These are phyloP conservation scores for Glyphotaelius pellucidus DNA, from an alignment of 2,888 invertebrate species.

Conservation along the genomic window DNA sequence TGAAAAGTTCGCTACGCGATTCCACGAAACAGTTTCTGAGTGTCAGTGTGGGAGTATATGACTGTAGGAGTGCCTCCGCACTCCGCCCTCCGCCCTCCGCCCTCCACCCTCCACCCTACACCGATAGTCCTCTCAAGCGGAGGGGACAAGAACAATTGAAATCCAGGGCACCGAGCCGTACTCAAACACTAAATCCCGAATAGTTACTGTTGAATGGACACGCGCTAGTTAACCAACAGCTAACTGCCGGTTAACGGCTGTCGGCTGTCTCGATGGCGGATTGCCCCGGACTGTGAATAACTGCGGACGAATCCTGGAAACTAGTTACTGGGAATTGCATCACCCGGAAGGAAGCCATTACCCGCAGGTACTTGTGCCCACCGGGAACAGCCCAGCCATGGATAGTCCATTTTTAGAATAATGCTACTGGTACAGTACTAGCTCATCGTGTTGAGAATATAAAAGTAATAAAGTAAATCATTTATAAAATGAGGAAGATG, in stretches of 20 bases:
- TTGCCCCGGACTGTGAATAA: neutral
- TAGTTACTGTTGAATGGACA: conserved; percentile 19
- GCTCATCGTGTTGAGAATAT: neutral
- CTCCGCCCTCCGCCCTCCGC: neutral
- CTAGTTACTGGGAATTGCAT: neutral
- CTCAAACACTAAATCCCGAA: conserved; percentile 19
- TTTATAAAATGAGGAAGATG: too few species aligned
- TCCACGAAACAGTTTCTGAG: neutral
- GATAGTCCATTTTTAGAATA: neutral
- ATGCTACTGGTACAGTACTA: neutral
- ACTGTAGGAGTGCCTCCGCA: neutral
- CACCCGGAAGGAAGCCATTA: neutral
- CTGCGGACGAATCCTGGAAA: neutral
- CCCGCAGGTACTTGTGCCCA: neutral
- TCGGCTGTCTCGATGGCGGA: neutral
- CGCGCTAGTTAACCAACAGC: neutral
- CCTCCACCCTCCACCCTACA: neutral
- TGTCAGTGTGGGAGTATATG: neutral
- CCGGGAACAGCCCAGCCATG: neutral
- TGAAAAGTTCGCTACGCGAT: neutral
- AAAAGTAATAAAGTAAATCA: too few species aligned
- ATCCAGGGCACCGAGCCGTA: neutral
- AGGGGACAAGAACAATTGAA: conserved; percentile 14
- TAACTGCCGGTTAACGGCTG: conserved; percentile 26
- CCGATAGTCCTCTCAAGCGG: neutral